Conservation (phyloP, 1,140 invertebrate species). For the Doryteuthis pealeii region DNA sequence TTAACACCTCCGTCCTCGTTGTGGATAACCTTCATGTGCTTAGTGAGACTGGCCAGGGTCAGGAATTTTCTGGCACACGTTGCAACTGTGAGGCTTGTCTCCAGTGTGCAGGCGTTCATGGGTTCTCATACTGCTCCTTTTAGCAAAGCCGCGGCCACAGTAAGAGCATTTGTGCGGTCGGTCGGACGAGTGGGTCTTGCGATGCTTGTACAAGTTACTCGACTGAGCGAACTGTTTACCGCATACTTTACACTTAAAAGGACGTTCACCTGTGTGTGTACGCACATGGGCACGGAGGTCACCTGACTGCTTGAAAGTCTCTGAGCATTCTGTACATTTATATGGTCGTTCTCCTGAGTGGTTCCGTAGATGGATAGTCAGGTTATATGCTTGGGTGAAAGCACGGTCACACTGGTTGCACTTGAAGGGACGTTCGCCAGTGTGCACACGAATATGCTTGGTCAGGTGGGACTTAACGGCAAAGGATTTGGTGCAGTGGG, state of each 20-base stretch:
- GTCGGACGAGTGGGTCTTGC: not conserved
- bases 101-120: conserved; percentile 63
- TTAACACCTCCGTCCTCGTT: not conserved
- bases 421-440: conserved; percentile 43
- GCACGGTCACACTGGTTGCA: conserved; percentile 82
- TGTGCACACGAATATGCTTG: conserved; percentile 27
- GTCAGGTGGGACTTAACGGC: not conserved
- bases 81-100: conserved; percentile 74
- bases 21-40: conserved; percentile 17
- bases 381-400: conserved; percentile 86
- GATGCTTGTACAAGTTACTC: not conserved
- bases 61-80: conserved; percentile 97
- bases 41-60: conserved; percentile 90
- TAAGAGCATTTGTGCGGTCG: conserved; percentile 27
- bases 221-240: not conserved
- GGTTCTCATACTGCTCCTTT: conserved; percentile 36
- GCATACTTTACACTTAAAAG: conserved; percentile 18
- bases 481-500: not conserved
- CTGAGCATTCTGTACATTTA: conserved; percentile 73
- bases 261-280: conserved; percentile 11
- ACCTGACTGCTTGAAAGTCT: conserved; percentile 66
- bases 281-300: not conserved
- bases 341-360: conserved; percentile 82
- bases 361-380: conserved; percentile 75
- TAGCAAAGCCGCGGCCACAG: conserved; percentile 48